These are phyloP conservation scores for Rhadina sibilatrix DNA, from an alignment of 2,113 vertebrate genomes.

Conservation along the genomic window DNA sequence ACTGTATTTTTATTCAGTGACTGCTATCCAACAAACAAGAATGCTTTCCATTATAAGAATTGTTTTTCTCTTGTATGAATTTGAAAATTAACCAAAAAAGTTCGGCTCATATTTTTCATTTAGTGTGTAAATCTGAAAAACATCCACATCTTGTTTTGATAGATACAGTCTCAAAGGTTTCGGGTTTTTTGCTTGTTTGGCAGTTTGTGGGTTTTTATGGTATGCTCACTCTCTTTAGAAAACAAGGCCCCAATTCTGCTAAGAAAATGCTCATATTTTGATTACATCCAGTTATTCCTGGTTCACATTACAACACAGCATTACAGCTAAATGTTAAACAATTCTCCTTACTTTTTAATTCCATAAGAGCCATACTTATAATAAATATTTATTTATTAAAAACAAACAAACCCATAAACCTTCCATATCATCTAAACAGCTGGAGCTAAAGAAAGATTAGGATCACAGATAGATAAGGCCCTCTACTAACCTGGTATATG, in stretches of 20 bases:
- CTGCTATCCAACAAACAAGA: not conserved
- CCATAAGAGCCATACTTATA: not conserved
- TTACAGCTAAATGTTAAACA: not conserved
- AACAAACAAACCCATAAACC: not conserved
- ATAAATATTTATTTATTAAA: not conserved
- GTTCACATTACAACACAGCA: not conserved
- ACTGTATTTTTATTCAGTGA: not conserved
- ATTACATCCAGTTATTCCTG: not conserved
- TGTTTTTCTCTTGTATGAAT: not conserved
- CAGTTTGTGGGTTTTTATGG: not conserved
- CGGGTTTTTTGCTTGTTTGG: fast-evolving
- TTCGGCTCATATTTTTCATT: fast-evolving
- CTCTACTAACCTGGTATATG: not conserved
- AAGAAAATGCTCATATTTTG: not conserved
- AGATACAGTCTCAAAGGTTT: not conserved
- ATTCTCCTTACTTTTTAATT: not conserved
- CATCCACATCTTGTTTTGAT: not conserved
- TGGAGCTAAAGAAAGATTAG: not conserved
- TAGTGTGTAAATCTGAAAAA: not conserved
- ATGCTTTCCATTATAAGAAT: not conserved
- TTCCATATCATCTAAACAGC: not conserved
- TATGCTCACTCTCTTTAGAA: not conserved
- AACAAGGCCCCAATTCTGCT: not conserved
- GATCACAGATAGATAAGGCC: not conserved
- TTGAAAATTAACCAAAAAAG: not conserved